A percentile compares a stretch with the other conserved stretches of the same genome.
Conservation (phyloP, 2,888 invertebrate genomes). For the Aphodius granarius region DNA sequence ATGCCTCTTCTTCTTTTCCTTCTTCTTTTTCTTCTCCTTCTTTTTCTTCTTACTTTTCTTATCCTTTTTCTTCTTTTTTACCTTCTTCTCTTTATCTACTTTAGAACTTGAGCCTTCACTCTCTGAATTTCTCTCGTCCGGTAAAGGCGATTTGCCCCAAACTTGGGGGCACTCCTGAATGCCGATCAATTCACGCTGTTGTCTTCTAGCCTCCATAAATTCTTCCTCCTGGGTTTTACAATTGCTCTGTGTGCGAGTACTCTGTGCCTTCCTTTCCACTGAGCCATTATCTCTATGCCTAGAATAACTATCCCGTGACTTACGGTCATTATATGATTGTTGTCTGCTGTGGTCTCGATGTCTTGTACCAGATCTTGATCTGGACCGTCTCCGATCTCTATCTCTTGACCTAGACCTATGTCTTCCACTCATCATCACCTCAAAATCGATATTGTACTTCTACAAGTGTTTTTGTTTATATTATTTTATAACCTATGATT, state of each 20-base stretch:
- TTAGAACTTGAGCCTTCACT: slow-evolving; percentile 40
- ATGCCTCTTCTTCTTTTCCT: slow-evolving; percentile 43
- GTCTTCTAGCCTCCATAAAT: slow-evolving; percentile 70
- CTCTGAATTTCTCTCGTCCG: slow-evolving; percentile 60
- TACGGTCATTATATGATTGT: background rate
- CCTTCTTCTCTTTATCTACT: slow-evolving; percentile 44
- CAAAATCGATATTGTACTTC: background rate
- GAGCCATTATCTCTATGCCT: slow-evolving; percentile 18
- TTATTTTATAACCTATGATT: background rate
- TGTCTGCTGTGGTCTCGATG: slow-evolving; percentile 9
- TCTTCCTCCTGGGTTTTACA: slow-evolving; percentile 59
- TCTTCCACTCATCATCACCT: background rate
- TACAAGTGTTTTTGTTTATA: too few species aligned
- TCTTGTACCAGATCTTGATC: slow-evolving; percentile 19
- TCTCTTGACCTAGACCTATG: background rate
- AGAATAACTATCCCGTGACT: slow-evolving; percentile 5
- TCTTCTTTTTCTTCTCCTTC: slow-evolving; percentile 57
- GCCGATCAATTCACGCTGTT: slow-evolving; percentile 75
- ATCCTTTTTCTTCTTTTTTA: slow-evolving; percentile 54
- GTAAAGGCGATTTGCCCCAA: slow-evolving; percentile 76
- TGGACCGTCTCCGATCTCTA: slow-evolving; percentile 13
- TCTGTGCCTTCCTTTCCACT: slow-evolving; percentile 16
- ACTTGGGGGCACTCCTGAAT: slow-evolving; percentile 67
- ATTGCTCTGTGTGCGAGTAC: slow-evolving; percentile 8
- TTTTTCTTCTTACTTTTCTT: slow-evolving; percentile 58